A percentile compares a stretch with the other conserved stretches of the same genome.
Evolutionary conservation across 1,140 invertebrate species (phyloP).

Genomic region (Chrysomallon squamiferum): DNA sequence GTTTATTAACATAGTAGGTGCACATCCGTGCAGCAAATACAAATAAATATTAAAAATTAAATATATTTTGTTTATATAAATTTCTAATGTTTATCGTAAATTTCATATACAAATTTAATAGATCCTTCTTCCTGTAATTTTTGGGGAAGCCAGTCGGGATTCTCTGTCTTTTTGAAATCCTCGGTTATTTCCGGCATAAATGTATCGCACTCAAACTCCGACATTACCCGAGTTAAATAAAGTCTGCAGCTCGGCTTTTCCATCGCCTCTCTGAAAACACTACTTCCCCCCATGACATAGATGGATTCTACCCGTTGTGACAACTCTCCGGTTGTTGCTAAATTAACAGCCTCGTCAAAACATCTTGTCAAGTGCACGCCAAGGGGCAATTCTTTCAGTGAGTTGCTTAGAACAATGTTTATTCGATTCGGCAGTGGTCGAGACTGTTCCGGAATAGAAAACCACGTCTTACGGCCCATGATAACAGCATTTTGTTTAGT

Average conservation of each 20-base stretch:
- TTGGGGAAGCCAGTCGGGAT: slow-evolving; percentile 34
- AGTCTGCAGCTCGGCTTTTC: slow-evolving; percentile 71
- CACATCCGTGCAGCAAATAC: too few relatives aligned
- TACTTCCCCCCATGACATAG: slow-evolving; percentile 86
- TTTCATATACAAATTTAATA: slow-evolving; percentile 48
- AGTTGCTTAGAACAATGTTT: slow-evolving; percentile 82
- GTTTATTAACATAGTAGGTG: too few relatives aligned
- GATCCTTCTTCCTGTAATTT: slow-evolving; percentile 40
- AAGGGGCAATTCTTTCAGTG: slow-evolving; percentile 67
- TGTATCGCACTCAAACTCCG: slow-evolving; percentile 83
- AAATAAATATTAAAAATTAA: too few relatives aligned
- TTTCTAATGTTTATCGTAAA: slow-evolving; percentile 45
- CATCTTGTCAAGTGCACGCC: slow-evolving; percentile 71
- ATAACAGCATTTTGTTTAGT: slow-evolving; percentile 81
- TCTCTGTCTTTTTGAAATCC: slow-evolving; percentile 64
- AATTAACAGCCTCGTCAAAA: slow-evolving; percentile 71
- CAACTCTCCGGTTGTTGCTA: slow-evolving; percentile 33
- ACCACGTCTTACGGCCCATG: slow-evolving; percentile 93
- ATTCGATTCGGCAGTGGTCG: slow-evolving; percentile 79
- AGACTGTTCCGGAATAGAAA: slow-evolving; percentile 84
- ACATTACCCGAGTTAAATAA: slow-evolving; percentile 85
- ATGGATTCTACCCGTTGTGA: slow-evolving; percentile 74
- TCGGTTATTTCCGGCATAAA: slow-evolving; percentile 80
- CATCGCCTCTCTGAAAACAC: slow-evolving; percentile 82
- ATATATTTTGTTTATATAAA: too few relatives aligned